Evolutionary conservation across 2,888 invertebrate genomes (phyloP).

Genomic region (Synergus umbraculus): DNA sequence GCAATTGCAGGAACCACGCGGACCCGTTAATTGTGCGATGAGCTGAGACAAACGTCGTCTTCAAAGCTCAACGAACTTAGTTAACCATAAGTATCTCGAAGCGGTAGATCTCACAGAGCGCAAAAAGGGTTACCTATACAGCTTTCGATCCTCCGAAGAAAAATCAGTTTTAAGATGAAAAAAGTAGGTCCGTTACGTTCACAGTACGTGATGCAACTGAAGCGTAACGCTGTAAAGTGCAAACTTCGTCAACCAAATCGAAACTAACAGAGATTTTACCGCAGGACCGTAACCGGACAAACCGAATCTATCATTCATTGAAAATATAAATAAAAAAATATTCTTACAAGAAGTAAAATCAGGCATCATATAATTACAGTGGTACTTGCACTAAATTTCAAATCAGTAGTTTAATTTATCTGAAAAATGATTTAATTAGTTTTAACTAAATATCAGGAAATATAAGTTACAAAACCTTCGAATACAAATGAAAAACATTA

Average conservation of each 20-base stretch:
- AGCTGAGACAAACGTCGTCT: slow-evolving; percentile 32
- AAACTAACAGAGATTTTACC: slow-evolving; percentile 8
- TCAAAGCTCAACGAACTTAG: not conserved
- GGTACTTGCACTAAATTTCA: not conserved
- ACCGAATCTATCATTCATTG: not conserved
- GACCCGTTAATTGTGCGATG: slow-evolving; percentile 33
- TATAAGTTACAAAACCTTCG: not conserved
- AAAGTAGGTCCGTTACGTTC: slow-evolving; percentile 40
- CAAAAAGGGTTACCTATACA: slow-evolving; percentile 5
- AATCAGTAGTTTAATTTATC: not conserved
- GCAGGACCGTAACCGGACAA: slow-evolving; percentile 5
- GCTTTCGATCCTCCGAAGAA: slow-evolving; percentile 33
- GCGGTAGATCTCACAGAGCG: slow-evolving; percentile 15
- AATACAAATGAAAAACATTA: not conserved
- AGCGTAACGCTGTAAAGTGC: slow-evolving; percentile 30
- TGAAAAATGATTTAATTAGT: not conserved
- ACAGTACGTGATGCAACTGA: slow-evolving; percentile 40
- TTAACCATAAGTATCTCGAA: slow-evolving; percentile 22
- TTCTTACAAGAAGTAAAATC: not conserved
- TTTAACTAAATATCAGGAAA: not conserved
- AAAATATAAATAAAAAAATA: not conserved
- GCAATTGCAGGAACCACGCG: slow-evolving; percentile 4
- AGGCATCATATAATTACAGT: not conserved
- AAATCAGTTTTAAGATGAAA: slow-evolving; percentile 35
- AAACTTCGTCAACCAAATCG: slow-evolving; percentile 15